Evolutionary conservation across 2,113 vertebrate genomes (phyloP).

Genomic region (Clupea harengus): DNA sequence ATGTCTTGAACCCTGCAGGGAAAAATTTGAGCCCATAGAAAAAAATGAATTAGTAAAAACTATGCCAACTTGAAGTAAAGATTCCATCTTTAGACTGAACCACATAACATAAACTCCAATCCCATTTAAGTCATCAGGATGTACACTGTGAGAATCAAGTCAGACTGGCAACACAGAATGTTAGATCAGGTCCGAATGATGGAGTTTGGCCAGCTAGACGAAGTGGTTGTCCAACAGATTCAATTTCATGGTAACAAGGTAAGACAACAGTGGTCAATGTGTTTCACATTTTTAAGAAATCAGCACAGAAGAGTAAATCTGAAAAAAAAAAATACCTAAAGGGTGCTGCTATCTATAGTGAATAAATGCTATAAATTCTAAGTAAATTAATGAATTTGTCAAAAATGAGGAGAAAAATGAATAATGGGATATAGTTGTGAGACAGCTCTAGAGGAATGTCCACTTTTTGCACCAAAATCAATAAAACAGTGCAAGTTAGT

Average conservation of each 20-base stretch:
- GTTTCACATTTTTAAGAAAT: neutral
- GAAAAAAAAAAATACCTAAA: neutral
- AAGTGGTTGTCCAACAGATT: neutral
- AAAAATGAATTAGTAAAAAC: neutral
- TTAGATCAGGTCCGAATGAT: neutral
- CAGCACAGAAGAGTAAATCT: neutral
- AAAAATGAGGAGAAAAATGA: too few species aligned
- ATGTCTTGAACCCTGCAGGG: neutral
- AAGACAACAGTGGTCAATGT: neutral
- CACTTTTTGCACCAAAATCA: too few species aligned
- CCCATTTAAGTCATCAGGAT: too few species aligned
- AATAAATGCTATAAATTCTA: too few species aligned
- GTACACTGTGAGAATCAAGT: too few species aligned
- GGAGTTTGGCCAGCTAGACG: neutral
- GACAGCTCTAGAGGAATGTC: too few species aligned
- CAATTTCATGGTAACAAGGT: neutral
- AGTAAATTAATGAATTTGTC: too few species aligned
- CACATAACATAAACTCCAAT: too few species aligned
- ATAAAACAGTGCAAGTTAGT: too few species aligned
- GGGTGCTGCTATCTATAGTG: neutral
- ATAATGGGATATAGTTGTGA: too few species aligned
- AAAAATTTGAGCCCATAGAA: too few species aligned
- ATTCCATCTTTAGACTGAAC: neutral
- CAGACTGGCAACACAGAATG: neutral
- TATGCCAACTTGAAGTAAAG: neutral